Percentiles rank a stretch among this genome's conserved stretches.
Evolutionary conservation across 2,797 vertebrate species (phyloP).

Genomic region (Chaenodraco wilsoni): DNA sequence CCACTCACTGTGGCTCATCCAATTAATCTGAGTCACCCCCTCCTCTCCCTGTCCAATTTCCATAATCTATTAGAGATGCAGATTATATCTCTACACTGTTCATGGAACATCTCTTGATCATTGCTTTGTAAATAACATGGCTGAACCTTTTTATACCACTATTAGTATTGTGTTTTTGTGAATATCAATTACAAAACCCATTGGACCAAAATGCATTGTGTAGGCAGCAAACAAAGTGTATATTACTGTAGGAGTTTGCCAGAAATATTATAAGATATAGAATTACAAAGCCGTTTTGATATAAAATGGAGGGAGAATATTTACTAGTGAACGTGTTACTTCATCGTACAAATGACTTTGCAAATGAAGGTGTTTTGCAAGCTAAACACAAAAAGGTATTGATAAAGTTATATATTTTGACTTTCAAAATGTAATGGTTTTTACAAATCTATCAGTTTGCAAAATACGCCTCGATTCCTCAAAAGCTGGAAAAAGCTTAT

Average conservation of each 20-base stretch:
- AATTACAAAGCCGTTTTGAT: not conserved
- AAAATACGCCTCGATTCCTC: not conserved
- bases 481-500: not conserved
- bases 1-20: slow-evolving; percentile 1
- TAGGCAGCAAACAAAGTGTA: not conserved
- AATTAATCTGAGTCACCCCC: not conserved
- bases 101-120: not conserved
- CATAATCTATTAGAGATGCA: not conserved
- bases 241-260: not conserved
- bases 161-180: slow-evolving; percentile 1
- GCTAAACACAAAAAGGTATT: not conserved
- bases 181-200: not conserved
- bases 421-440: not conserved
- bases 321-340: not conserved
- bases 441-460: not conserved
- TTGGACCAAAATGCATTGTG: too few species aligned
- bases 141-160: not conserved
- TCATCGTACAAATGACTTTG: not conserved
- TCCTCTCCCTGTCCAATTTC: slow-evolving; percentile 10
- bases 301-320: not conserved
- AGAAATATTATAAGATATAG: too few species aligned
- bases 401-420: not conserved
- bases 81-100: not conserved
- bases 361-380: not conserved
- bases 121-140: not conserved